Base-by-base conservation (phyloP, 2,113 vertebrate genomes). In the Notechis scutatus region DNA sequence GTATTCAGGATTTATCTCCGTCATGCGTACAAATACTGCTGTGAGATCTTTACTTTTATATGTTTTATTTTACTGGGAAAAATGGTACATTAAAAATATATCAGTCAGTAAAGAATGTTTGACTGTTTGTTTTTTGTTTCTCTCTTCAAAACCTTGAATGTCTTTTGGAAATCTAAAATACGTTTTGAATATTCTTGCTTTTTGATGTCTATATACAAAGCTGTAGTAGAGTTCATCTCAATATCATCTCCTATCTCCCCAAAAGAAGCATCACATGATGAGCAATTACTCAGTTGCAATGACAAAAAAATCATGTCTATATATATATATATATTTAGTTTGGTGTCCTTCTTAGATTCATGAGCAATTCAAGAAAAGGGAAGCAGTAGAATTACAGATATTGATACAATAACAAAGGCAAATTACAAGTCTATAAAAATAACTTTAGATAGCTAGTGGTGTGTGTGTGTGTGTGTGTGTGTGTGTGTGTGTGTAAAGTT, bases 51-150 rank as follows among this genome's bases (percentile, higher is more conserved):
- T 56, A 56, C 55, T 56, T 56, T 56, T 96, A 93, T 92, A 94
- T 93, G 91, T 94, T 95, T 94, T 74, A 93, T 96, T 95, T 94
- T 74, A 92, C 95, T 94, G 95, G 95, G 90, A 20, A 54, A 87
- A 93, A 94, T 92, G 95, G 57, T 93, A 96, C 93, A 92, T 96
- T 96, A 95, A 88, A 93, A 91, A 91, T 95, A 91, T 0, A 2
- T 50, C 92, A 90, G 94, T 94, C 94, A 92, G 50, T 92, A 45
- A 18, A 90, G 29, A 39, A 81, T 55, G 87, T 42, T 42, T 42
- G 42, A 0, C 11, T 89, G 86, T 92, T 85, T 69, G 42, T 42
- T 42, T 42, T 57, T 6, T 88, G 26, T 6, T 85, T 34, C 18
- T 29, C 56, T 85, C 20, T 8, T 2, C 26, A 56, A 3, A 8